Evolutionary conservation across 2,797 vertebrate species (phyloP), one percentile per base, ranked within the genome.

Genomic region (Euthynnus affinis): DNA sequence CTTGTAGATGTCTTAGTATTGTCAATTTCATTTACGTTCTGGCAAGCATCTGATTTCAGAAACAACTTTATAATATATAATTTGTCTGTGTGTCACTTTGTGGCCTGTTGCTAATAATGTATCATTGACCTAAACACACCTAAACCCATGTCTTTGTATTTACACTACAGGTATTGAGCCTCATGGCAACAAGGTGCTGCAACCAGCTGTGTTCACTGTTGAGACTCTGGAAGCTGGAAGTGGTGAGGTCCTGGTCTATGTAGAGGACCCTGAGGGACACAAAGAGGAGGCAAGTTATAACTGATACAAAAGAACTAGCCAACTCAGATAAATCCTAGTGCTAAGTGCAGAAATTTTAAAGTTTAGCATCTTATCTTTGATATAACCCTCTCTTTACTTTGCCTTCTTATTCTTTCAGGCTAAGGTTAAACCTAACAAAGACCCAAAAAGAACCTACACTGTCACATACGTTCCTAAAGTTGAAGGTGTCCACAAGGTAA

Each of bases 251-350:
- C 94, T 99, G 70, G 98, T 99, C 53, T 99, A 98, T 20, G 95
- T 99, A 0, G 97, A 98, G 90, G 98, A 99, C 84, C 98, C 98
- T 0, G 98, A 99, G 82, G 98, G 98, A 60, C 96, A 99, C 93
- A 99, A 96, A 0, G 98, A 99, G 67, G 98, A 99, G 96, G 98
- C 95, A 82, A 86, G 92, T 85, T 56, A 61, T 27, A 53, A 49
- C 49, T 15, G 25, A 76, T 61, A 57, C 25, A 67, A 52, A 13
- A 32, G 12, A 17, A 57, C 25, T 44, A 12, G 23, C 27, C 60
- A 40, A 9, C 29, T 68, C 32, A 53, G 25, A 66, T 27, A 49
- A 51, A 53, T 51, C 23, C 10, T 52, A 22, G n/a, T 22, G 29
- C 51, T 59, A 25, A 53, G 18, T 71, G 61, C 58, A 1, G 23